Evolutionary conservation across 2,113 vertebrate genomes (phyloP), one percentile per base, ranked within the genome.

Genomic region (Myiopsitta monachus): DNA sequence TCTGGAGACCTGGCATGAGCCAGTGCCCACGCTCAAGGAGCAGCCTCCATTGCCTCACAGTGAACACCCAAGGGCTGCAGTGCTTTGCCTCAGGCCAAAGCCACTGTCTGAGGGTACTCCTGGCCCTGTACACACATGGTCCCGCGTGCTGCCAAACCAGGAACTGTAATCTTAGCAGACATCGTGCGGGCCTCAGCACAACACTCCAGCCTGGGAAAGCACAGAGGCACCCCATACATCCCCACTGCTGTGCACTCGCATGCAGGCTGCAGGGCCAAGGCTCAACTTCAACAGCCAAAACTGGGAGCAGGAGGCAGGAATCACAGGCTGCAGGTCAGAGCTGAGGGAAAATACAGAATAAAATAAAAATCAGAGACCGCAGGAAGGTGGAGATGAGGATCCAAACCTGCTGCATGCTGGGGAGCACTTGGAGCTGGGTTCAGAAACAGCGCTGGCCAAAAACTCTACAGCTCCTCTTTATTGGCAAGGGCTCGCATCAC

Each of bases 121-220:
- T 2, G 0, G 2, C 43, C 31, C 36, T 2, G 1, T 17, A 7
- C 1, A 1, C 19, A 12, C 6, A 3, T 4, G 21, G 7, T 4
- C 8, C 19, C 17, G 2, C 31, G 9, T 1, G 0, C 44, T 22
- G 72, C 64, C 64, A 89, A 80, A 82, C 39, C 13, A 69, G 52
- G 26, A 82, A 12, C n/a, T 43, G 54, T 54, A 63, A 66, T 38
- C 15, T 76, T 46, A 90, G 84, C 88, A 88, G 88, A 70, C 38
- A 47, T 41, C 7, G 1, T 2, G 12, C 78, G 26, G 81, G 87
- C 82, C 85, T 77, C 63, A 73, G 38, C 38, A 18, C 57, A 78
- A 10, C 39, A 27, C 21, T 72, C 39, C 49, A 62, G 33, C 41
- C 22, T 80, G n/a, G 39, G 49, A 66, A 83, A 66, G 66, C n/a